phyloP scores from a whole-genome alignment of 2,888 invertebrate genomes.

The Coenonympha arcania region DNA sequence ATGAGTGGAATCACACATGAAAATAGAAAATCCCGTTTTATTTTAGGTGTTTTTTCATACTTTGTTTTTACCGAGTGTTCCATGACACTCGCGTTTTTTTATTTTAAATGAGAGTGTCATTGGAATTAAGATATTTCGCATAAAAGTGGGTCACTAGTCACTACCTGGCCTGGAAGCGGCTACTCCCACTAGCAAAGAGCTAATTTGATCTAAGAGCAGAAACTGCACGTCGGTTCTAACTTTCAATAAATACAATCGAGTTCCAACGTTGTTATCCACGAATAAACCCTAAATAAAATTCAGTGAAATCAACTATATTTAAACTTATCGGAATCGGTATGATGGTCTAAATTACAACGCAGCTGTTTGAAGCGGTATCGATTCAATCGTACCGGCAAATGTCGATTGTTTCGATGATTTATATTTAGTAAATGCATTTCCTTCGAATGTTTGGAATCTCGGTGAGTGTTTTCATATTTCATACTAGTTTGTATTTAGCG shows the following conservation, averaged over 20 bases:
- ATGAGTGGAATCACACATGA: too few relatives aligned
- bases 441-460: constrained; percentile 27
- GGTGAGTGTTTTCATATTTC: constrained; percentile 2
- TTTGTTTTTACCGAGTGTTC: too few relatives aligned
- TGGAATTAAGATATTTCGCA: constrained; percentile 31
- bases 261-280: constrained; percentile 36
- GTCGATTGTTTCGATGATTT: constrained; percentile 39
- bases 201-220: constrained; percentile 4
- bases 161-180: constrained; percentile 36
- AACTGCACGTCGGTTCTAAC: neutral
- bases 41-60: too few relatives aligned
- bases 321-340: constrained; percentile 45
- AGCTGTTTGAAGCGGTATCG: constrained; percentile 29
- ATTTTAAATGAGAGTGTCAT: too few relatives aligned
- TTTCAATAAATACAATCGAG: neutral
- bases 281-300: constrained; percentile 34
- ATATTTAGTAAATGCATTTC: constrained; percentile 46
- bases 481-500: neutral
- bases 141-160: constrained; percentile 55
- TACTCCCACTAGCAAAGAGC: constrained; percentile 41
- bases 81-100: too few relatives aligned
- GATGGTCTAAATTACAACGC: constrained; percentile 42
- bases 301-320: constrained; percentile 44
- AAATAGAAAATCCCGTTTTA: too few relatives aligned
- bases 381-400: constrained; percentile 36